Evolutionary conservation across 2,797 vertebrate species (phyloP).

Genomic region (Gallinago stenura): DNA sequence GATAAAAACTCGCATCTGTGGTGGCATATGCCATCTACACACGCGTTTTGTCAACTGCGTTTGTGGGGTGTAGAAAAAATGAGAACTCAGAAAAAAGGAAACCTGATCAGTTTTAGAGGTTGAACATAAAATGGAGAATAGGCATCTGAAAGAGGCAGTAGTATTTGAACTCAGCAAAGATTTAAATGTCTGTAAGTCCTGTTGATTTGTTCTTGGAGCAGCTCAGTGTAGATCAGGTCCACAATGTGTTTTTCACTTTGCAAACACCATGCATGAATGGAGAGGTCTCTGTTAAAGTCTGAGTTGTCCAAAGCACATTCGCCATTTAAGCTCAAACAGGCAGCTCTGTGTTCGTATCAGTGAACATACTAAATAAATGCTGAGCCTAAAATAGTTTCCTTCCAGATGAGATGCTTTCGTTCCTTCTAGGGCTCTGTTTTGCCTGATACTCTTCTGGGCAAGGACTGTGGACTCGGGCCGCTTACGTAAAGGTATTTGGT

Average conservation of each 20-base stretch:
- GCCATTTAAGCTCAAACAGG: not conserved
- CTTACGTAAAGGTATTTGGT: not conserved
- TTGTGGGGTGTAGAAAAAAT: not conserved
- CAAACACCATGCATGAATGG: not conserved
- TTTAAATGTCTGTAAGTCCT: not conserved
- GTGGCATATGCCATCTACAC: accelerated
- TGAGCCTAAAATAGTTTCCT: not conserved
- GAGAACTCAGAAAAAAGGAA: not conserved
- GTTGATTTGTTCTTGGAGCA: not conserved
- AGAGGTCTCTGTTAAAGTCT: not conserved
- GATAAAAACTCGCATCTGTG: not conserved
- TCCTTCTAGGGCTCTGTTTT: not conserved
- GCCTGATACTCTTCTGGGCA: not conserved
- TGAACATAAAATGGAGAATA: not conserved
- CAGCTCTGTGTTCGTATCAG: not conserved
- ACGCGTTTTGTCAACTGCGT: not conserved
- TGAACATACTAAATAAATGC: not conserved
- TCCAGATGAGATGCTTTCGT: not conserved
- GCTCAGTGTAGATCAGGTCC: not conserved
- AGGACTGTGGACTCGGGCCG: not conserved
- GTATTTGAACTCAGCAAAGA: not conserved
- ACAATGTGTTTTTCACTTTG: not conserved
- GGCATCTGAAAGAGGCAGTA: not conserved
- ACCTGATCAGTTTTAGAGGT: not conserved
- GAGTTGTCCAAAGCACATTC: not conserved